Percentiles rank a stretch among this genome's conserved stretches.
Evolutionary conservation across 2,888 invertebrate genomes (phyloP).

Genomic region (Odontomyia ornata): DNA sequence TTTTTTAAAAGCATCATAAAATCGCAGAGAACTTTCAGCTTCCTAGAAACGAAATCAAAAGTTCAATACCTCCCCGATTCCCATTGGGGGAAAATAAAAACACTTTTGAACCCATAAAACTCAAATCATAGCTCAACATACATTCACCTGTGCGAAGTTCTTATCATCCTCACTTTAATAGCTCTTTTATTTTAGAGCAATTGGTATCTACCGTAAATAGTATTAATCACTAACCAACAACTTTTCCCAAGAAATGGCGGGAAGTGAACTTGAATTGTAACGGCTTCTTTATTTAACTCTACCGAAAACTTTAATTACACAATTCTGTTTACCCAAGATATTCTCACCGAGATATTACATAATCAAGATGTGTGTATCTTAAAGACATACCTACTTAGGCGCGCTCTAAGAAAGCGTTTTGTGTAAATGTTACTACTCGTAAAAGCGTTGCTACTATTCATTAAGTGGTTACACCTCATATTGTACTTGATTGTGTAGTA

Average conservation of each 20-base stretch:
- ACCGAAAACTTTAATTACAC: slow-evolving; percentile 14
- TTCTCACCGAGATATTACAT: not conserved
- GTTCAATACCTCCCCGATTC: too few species aligned
- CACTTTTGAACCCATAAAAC: too few species aligned
- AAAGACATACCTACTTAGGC: not conserved
- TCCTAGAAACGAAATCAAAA: too few species aligned
- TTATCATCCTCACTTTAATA: not conserved
- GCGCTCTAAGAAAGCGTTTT: not conserved
- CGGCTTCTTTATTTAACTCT: not conserved
- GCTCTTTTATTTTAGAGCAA: not conserved
- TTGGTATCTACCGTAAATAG: not conserved
- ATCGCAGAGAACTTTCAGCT: too few species aligned
- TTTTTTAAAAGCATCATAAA: too few species aligned
- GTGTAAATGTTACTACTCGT: not conserved
- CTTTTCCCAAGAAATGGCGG: slow-evolving; percentile 3
- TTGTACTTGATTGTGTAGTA: not conserved
- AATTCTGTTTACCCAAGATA: slow-evolving; percentile 7
- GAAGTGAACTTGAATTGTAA: not conserved
- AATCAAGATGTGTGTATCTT: slow-evolving; percentile 9
- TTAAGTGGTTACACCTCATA: not conserved
- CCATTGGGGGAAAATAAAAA: too few species aligned
- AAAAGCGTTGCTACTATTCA: not conserved
- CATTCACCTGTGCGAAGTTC: not conserved
- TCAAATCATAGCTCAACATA: too few species aligned
- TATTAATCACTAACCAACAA: not conserved